Conservation (phyloP, 2,797 vertebrate species). For the Clamator glandarius region DNA sequence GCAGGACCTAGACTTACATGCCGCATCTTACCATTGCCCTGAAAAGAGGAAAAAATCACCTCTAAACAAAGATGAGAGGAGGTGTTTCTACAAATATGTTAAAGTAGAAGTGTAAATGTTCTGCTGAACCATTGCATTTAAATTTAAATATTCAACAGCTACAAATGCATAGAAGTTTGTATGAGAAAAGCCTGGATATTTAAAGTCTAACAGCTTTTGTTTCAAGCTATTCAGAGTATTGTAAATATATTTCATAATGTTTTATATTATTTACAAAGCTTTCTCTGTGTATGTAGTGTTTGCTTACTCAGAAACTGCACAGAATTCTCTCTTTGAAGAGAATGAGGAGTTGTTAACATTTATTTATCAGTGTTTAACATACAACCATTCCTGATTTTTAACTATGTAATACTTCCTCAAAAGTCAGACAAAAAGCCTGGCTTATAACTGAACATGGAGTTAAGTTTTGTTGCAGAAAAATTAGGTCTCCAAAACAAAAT, state of each 20-base stretch:
- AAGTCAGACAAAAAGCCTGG: not conserved
- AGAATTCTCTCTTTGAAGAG: slow-evolving; percentile 28
- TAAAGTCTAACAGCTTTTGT: slow-evolving; percentile 35
- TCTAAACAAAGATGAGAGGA: not conserved
- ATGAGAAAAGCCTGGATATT: not conserved
- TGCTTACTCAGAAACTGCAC: slow-evolving; percentile 17
- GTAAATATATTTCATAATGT: slow-evolving; percentile 27
- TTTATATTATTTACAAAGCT: slow-evolving; percentile 28
- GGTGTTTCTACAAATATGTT: not conserved
- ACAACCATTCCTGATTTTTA: slow-evolving; percentile 20
- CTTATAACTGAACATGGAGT: not conserved
- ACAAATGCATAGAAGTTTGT: not conserved
- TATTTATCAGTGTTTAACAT: slow-evolving; percentile 38
- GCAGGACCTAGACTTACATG: fast-evolving
- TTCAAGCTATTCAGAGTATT: slow-evolving; percentile 31
- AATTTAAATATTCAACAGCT: not conserved
- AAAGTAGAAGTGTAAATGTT: not conserved
- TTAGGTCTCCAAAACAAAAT: not conserved
- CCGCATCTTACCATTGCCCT: not conserved
- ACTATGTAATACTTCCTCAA: slow-evolving; percentile 13
- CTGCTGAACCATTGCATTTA: not conserved
- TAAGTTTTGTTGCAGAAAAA: not conserved
- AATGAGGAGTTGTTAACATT: not conserved
- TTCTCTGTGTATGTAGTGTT: not conserved
- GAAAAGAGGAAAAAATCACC: not conserved